Evolutionary conservation across 37 sponge, comb jelly and placozoan genomes (phyloP), one percentile per base, ranked within the genome.

Genomic region (Oopsacas minuta): DNA sequence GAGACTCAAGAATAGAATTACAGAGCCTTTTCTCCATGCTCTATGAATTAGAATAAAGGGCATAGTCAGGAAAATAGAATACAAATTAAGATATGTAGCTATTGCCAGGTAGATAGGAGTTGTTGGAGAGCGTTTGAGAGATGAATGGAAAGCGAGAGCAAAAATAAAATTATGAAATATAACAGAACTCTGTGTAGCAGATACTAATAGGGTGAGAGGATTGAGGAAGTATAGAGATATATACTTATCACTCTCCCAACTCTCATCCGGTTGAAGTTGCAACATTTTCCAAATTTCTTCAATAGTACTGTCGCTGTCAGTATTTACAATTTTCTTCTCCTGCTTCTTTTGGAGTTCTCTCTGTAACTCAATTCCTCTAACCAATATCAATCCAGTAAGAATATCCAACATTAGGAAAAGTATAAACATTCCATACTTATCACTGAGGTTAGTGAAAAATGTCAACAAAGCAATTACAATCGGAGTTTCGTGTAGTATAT

Each of bases 41-140:
- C 75, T 10, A 61, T 5, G 5, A 25, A 92, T 53, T 38, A 94
- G 39, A 17, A 88, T 1, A 1, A 95, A 52, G 23, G 99, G 99
- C 25, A 91, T 86, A 34, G 95, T 25, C 38, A 97, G 88, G 84
- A 93, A 89, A 36, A 91, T 82, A 15, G 99, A 94, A 52, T 95
- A 97, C 61, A 95, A 85, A 28, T 92, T 90, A 42, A 91, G 88
- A 84, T 97, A 93, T 46, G 86, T 39, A 52, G 92, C 86, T 37
- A 90, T n/a, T 0, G 91, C 89, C 30, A 91, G 83, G 12, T 88
- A 86, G 39, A 97, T 49, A 37, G 93, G 83, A 28, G 93, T 88
- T 37, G 91, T 82, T 12, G 90, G 23, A 22, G 84, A 83, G 20
- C 49, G 85, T 28, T 87, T 92, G 91, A 51, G 3, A 81, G 42